Evolutionary conservation across 1,140 invertebrate genomes (phyloP).

Genomic region (Wasmannia auropunctata): DNA sequence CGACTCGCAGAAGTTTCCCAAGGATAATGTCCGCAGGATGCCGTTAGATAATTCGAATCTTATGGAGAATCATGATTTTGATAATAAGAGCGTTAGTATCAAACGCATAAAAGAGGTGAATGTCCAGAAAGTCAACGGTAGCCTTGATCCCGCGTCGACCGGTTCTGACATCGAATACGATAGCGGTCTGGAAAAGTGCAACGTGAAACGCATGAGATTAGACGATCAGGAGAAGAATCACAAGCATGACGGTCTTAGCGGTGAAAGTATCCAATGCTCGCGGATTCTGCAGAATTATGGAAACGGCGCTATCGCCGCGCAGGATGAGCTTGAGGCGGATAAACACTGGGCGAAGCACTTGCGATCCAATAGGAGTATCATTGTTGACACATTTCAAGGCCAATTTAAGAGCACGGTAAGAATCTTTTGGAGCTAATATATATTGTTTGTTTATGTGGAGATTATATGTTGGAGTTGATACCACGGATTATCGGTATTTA

Average conservation of each 20-base stretch:
- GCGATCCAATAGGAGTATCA: slow-evolving; percentile 87
- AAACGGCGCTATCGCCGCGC: slow-evolving; percentile 77
- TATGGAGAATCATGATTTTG: slow-evolving; percentile 84
- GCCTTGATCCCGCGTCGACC: slow-evolving; percentile 75
- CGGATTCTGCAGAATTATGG: slow-evolving; percentile 75
- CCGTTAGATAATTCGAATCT: slow-evolving; percentile 83
- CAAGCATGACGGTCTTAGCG: slow-evolving; percentile 72
- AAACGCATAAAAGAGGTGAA: slow-evolving; percentile 86
- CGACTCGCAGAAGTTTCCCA: slow-evolving; percentile 89
- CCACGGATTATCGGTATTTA: slow-evolving; percentile 47
- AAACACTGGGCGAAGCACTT: slow-evolving; percentile 89
- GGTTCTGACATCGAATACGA: slow-evolving; percentile 81
- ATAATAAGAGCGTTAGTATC: slow-evolving; percentile 81
- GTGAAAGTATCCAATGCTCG: slow-evolving; percentile 73
- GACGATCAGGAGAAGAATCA: slow-evolving; percentile 85
- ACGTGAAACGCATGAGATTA: slow-evolving; percentile 84
- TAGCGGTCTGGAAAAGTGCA: slow-evolving; percentile 81
- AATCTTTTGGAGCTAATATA: slow-evolving; percentile 45
- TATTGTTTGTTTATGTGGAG: slow-evolving; percentile 47
- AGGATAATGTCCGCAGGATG: slow-evolving; percentile 80
- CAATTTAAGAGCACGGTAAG: slow-evolving; percentile 91
- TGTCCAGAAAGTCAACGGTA: slow-evolving; percentile 79
- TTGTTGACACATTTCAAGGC: slow-evolving; percentile 91
- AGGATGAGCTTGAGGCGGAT: slow-evolving; percentile 86
- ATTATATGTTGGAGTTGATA: slow-evolving; percentile 72